Conservation (phyloP, 2,888 invertebrate species). For the Ferrisia virgata region DNA sequence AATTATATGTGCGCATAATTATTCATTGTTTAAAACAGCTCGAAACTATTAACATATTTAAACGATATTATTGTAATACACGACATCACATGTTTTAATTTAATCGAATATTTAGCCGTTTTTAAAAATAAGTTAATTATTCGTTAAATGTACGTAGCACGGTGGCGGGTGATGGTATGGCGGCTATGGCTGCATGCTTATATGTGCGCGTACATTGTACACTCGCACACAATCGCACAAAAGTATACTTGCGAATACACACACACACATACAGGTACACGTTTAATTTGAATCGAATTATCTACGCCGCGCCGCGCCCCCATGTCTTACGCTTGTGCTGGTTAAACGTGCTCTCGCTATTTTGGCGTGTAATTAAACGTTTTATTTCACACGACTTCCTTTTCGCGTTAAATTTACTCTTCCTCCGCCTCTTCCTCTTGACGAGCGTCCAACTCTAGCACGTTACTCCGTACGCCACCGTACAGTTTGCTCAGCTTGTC, state of each 20-base stretch:
- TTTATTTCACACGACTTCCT: slow-evolving; percentile 40
- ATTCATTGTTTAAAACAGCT: slow-evolving; percentile 23
- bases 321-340: neutral
- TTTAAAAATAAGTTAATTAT: slow-evolving; percentile 34
- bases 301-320: neutral
- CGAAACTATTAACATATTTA: slow-evolving; percentile 40
- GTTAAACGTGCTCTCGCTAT: neutral
- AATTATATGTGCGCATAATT: slow-evolving; percentile 31
- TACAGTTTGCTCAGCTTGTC: neutral
- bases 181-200: neutral
- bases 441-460: too few relatives aligned
- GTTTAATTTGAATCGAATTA: neutral
- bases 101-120: slow-evolving; percentile 30
- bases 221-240: neutral
- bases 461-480: too few relatives aligned
- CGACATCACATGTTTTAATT: slow-evolving; percentile 36
- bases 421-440: neutral
- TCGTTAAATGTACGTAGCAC: neutral
- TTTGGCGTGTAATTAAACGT: slow-evolving; percentile 39
- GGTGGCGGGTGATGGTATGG: neutral
- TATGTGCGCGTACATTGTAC: neutral
- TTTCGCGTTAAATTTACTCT: slow-evolving; percentile 25
- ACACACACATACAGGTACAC: too few relatives aligned
- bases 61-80: slow-evolving; percentile 44
- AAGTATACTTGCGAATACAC: neutral